Evolutionary conservation across 2,888 invertebrate species (phyloP).

Genomic region (Halictus quadricinctus): DNA sequence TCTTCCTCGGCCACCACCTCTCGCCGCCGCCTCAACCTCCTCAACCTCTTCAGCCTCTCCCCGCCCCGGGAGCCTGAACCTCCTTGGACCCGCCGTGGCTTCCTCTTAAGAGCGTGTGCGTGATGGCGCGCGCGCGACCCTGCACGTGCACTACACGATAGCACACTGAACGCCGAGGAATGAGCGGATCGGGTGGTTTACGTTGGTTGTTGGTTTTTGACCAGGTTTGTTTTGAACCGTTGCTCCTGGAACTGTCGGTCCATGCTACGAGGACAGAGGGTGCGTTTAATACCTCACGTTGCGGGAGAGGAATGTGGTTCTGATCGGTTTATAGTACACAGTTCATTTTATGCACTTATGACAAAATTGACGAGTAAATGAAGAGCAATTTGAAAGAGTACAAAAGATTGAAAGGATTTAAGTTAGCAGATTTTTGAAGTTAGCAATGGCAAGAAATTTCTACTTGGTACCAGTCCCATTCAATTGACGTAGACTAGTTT

Average conservation of each 20-base stretch:
- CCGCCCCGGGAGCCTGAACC: background rate
- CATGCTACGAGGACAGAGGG: too few relatives aligned
- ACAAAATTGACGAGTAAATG: too few relatives aligned
- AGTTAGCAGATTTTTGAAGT: too few relatives aligned
- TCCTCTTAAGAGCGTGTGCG: constrained; percentile 30
- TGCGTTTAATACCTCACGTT: background rate
- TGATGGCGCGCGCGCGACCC: constrained; percentile 26
- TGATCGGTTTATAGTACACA: too few relatives aligned
- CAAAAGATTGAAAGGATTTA: too few relatives aligned
- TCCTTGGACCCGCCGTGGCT: constrained; percentile 19
- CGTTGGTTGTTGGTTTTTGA: background rate
- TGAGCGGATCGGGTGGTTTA: background rate
- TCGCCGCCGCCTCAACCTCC: background rate
- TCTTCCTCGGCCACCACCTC: constrained; percentile 33
- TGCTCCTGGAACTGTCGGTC: background rate
- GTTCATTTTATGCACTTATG: too few relatives aligned
- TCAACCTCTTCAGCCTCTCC: background rate
- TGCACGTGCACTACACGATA: constrained; percentile 51
- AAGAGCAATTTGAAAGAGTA: too few relatives aligned
- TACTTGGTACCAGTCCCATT: too few relatives aligned
- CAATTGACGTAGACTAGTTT: too few relatives aligned
- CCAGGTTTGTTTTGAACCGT: background rate
- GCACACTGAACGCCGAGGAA: constrained; percentile 38
- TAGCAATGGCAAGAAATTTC: too few relatives aligned
- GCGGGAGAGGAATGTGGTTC: background rate